Conservation (phyloP, 2,888 invertebrate genomes). For the Microctonus hyperodae region DNA sequence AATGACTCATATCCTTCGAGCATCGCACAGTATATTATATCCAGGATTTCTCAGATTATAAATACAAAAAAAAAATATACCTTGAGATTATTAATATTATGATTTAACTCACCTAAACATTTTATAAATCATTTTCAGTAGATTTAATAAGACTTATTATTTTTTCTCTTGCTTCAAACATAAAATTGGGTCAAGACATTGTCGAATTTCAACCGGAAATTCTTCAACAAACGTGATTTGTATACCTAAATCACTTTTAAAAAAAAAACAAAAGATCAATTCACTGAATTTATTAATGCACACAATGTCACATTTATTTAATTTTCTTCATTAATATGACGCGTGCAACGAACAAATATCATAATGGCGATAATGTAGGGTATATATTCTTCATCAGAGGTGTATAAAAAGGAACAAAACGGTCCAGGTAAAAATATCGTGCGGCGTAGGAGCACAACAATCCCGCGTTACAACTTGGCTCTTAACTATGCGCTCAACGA, state of each 20-base stretch:
- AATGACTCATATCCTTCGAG: not conserved
- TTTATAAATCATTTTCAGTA: not conserved
- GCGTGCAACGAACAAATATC: not conserved
- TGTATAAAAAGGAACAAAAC: conserved; percentile 24
- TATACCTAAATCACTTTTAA: not conserved
- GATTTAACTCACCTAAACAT: not conserved
- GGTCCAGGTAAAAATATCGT: conserved; percentile 30
- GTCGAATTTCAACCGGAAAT: conserved; percentile 23
- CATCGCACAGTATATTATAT: not conserved
- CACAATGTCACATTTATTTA: not conserved
- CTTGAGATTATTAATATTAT: not conserved
- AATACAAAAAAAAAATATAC: not conserved
- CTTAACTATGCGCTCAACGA: conserved; percentile 37
- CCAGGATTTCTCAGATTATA: not conserved
- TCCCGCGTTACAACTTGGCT: conserved; percentile 20
- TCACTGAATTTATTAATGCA: not conserved
- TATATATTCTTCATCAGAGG: not conserved
- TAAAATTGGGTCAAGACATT: conserved; percentile 24
- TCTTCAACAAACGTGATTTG: conserved; percentile 20
- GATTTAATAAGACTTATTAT: not conserved
- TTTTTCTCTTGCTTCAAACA: not conserved
- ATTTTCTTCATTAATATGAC: not conserved
- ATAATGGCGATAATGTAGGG: not conserved
- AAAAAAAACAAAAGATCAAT: no score
- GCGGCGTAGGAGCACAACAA: conserved; percentile 35